Percentiles rank a stretch among this genome's conserved stretches.
Evolutionary conservation across 1,140 invertebrate species (phyloP).

Genomic region (Megathymus violae): DNA sequence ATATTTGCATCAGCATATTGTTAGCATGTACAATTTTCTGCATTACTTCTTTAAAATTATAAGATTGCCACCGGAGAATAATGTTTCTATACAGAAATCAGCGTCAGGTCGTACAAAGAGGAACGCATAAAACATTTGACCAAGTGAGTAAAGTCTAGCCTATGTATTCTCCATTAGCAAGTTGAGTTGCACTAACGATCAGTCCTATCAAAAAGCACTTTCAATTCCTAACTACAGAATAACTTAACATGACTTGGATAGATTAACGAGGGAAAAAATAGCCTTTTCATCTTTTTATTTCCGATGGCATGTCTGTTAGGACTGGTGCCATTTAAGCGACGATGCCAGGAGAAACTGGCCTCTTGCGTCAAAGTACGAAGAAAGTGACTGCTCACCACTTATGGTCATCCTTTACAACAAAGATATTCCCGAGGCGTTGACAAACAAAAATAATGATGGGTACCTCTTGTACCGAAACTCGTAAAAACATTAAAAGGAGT

Average conservation of each 20-base stretch:
- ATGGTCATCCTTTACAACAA: too few species aligned
- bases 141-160: conserved; percentile 12
- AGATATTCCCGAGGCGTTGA: too few species aligned
- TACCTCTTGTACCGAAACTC: too few species aligned
- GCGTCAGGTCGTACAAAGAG: background rate
- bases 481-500: too few species aligned
- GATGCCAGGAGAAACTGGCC: too few species aligned
- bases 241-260: background rate
- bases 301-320: background rate
- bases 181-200: conserved; percentile 20
- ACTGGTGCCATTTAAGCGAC: background rate
- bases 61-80: too few species aligned
- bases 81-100: background rate
- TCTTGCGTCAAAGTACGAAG: too few species aligned
- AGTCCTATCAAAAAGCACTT: conserved; percentile 18
- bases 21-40: too few species aligned
- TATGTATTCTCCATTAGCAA: conserved; percentile 24
- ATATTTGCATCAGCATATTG: too few species aligned
- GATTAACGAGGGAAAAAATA: background rate
- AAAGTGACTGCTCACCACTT: too few species aligned
- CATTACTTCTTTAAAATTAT: too few species aligned
- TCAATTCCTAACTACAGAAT: conserved; percentile 13
- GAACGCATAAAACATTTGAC: conserved; percentile 6
- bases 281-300: background rate
- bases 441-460: too few species aligned